A percentile compares a stretch with the other conserved stretches of the same genome.
These are phyloP conservation scores for Rhamphomyia laevipes DNA, from an alignment of 2,888 invertebrate genomes.

Conservation along the genomic window DNA sequence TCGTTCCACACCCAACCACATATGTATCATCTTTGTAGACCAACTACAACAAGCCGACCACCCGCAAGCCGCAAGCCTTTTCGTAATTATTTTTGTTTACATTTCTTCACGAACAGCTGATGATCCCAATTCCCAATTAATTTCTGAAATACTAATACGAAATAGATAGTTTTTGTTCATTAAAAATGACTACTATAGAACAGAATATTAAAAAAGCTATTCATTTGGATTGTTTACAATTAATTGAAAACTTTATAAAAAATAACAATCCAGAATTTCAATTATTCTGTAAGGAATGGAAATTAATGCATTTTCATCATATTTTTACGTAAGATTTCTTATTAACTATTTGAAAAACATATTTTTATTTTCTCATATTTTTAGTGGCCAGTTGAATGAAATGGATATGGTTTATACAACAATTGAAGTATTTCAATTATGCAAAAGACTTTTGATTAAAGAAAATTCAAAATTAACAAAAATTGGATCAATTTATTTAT, in stretches of 20 bases:
- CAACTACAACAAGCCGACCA: too few relatives aligned
- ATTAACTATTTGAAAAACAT: too few relatives aligned
- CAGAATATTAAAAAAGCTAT: not conserved
- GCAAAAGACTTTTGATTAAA: conserved; percentile 6
- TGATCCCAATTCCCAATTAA: too few relatives aligned
- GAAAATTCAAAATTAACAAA: not conserved
- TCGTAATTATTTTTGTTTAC: too few relatives aligned
- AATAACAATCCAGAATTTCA: conserved; percentile 3
- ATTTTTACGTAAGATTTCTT: conserved; percentile 8
- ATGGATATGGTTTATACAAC: conserved; percentile 11
- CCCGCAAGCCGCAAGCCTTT: too few relatives aligned
- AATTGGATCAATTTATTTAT: conserved; percentile 12
- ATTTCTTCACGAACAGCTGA: too few relatives aligned
- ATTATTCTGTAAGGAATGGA: conserved; percentile 8
- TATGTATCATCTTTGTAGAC: too few relatives aligned
- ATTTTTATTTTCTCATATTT: not conserved
- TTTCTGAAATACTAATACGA: too few relatives aligned
- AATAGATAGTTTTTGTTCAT: too few relatives aligned
- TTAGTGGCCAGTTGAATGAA: conserved; percentile 3
- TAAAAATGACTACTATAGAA: not conserved
- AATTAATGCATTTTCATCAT: conserved; percentile 7
- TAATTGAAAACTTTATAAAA: not conserved
- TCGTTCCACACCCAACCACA: too few relatives aligned
- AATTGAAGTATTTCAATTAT: conserved; percentile 3
- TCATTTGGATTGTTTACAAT: conserved; percentile 1